These are phyloP conservation scores for Euphydryas editha DNA, from an alignment of 2,888 invertebrate genomes.

Conservation along the genomic window DNA sequence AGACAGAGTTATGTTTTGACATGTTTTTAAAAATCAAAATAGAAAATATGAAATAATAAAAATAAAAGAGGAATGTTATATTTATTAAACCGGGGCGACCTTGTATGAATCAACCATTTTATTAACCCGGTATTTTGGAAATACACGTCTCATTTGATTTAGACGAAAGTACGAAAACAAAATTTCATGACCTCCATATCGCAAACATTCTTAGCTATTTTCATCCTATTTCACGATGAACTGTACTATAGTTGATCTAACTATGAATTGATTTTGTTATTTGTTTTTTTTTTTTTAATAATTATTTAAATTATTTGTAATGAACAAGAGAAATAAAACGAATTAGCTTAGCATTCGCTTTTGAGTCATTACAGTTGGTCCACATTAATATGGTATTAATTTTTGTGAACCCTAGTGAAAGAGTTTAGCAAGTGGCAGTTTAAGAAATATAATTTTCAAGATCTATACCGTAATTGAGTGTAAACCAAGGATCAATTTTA, in stretches of 20 bases:
- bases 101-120: slow-evolving; percentile 40
- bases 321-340: too few relatives aligned
- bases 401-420: too few relatives aligned
- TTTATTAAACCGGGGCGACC: slow-evolving; percentile 25
- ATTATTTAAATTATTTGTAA: too few relatives aligned
- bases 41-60: slow-evolving; percentile 1
- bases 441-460: too few relatives aligned
- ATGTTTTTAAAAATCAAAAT: background rate
- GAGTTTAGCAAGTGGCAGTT: too few relatives aligned
- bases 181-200: slow-evolving; percentile 42
- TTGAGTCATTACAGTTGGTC: too few relatives aligned
- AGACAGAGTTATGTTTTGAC: background rate
- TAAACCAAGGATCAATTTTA: too few relatives aligned
- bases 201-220: slow-evolving; percentile 30
- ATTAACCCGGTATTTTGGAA: slow-evolving; percentile 33
- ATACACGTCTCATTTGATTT: slow-evolving; percentile 28
- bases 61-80: slow-evolving; percentile 26
- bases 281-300: background rate
- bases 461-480: too few relatives aligned
- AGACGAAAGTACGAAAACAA: slow-evolving; percentile 40
- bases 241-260: slow-evolving; percentile 10
- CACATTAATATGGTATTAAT: too few relatives aligned
- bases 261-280: background rate
- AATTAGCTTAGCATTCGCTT: too few relatives aligned
- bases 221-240: slow-evolving; percentile 16